Percentiles rank a stretch among this genome's conserved stretches.
Evolutionary conservation across 2,797 vertebrate genomes (phyloP).

Genomic region (Lateolabrax maculatus): DNA sequence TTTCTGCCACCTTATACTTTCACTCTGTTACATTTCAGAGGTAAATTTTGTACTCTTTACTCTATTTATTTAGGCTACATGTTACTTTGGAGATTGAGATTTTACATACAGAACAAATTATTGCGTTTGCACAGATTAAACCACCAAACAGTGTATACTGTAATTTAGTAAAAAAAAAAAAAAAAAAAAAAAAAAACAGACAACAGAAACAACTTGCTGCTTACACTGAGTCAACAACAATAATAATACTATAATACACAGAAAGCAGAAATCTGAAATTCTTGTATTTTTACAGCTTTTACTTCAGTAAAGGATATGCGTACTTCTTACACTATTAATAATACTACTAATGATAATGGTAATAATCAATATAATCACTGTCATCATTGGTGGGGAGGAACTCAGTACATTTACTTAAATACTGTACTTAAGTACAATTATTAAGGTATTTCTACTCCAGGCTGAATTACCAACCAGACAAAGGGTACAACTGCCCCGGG

Average conservation of each 20-base stretch:
- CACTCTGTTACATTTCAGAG: neutral
- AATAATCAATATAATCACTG: rapidly evolving
- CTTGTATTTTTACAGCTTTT: neutral
- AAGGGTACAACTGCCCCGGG: neutral
- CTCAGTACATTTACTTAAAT: neutral
- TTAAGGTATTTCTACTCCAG: neutral
- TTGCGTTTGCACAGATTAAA: too few species aligned
- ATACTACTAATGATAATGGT: too few species aligned
- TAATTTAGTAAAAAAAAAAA: neutral
- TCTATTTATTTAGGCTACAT: neutral
- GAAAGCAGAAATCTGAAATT: neutral
- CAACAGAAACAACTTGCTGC: neutral
- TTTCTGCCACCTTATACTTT: too few species aligned
- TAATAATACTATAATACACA: neutral
- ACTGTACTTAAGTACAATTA: neutral
- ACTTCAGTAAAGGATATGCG: neutral
- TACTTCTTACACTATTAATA: neutral
- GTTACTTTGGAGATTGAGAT: neutral
- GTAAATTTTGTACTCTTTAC: too few species aligned
- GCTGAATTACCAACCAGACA: neutral
- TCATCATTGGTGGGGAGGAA: neutral
- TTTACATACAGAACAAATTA: neutral
- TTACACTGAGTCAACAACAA: neutral
- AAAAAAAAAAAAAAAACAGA: neutral
- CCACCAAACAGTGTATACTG: too few species aligned